A percentile compares a stretch with the other conserved stretches of the same genome.
phyloP scores from a whole-genome alignment of 2,113 vertebrate genomes.

The Semicossyphus pulcher region DNA sequence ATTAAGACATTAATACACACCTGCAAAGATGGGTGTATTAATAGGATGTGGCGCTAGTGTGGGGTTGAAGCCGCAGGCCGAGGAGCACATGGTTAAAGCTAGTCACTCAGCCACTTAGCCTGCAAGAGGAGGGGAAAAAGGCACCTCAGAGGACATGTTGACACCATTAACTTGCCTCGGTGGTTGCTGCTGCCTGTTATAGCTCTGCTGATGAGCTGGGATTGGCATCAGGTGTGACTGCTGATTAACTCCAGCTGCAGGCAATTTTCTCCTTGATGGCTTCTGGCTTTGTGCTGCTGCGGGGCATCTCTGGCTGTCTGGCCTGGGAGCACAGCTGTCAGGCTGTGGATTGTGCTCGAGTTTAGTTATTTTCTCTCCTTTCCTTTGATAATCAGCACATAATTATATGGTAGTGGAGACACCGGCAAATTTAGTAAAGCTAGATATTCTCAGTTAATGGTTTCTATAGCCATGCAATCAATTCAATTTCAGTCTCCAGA shows the following conservation, averaged over 20 bases:
- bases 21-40: neutral
- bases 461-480: neutral
- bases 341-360: neutral
- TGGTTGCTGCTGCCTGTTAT: too few species aligned
- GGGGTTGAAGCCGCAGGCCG: too few species aligned
- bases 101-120: too few species aligned
- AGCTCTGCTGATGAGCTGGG: too few species aligned
- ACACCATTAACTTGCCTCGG: too few species aligned
- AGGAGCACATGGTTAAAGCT: too few species aligned
- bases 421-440: too few species aligned
- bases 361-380: neutral
- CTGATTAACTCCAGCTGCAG: constrained; percentile 18
- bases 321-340: constrained; percentile 3
- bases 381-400: neutral
- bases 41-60: neutral
- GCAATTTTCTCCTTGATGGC: neutral
- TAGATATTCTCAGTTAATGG: neutral
- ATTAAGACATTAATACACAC: neutral
- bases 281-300: neutral
- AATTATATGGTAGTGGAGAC: too few species aligned
- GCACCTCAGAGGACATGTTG: too few species aligned
- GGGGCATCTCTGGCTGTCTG: neutral
- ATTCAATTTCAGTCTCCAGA: neutral
- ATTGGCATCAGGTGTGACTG: constrained; percentile 11
- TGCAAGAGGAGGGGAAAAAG: too few species aligned